Percentiles rank a stretch among this genome's conserved stretches.
Evolutionary conservation across 2,797 vertebrate species (phyloP).

Genomic region (Protonibea diacanthus): DNA sequence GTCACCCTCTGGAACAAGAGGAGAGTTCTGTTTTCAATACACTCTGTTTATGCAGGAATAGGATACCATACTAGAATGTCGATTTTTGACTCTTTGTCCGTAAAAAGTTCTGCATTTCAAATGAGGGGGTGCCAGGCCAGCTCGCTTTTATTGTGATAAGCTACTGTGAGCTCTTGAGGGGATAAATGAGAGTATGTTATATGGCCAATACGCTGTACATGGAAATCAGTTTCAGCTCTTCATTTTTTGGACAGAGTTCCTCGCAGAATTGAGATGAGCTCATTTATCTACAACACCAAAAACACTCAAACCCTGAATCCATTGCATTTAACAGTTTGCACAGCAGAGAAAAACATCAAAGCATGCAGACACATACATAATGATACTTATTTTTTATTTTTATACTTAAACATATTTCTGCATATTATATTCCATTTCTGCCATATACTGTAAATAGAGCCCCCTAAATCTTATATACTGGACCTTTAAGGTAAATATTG

Average conservation of each 20-base stretch:
- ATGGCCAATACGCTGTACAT: neutral
- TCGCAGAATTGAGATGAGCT: neutral
- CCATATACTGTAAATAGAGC: too few species aligned
- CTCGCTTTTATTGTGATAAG: neutral
- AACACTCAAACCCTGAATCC: neutral
- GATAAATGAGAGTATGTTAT: neutral
- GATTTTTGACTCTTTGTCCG: neutral
- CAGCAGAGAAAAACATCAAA: neutral
- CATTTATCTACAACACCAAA: neutral
- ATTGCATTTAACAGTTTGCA: neutral
- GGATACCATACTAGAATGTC: neutral
- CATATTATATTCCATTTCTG: too few species aligned
- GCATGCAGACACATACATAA: neutral
- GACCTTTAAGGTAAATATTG: neutral
- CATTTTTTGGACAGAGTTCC: neutral
- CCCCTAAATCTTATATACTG: too few species aligned
- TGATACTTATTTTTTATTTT: too few species aligned
- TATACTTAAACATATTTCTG: too few species aligned
- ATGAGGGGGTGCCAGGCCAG: neutral
- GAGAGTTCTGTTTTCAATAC: neutral
- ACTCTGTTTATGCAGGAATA: slow-evolving; percentile 1
- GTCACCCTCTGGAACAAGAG: neutral
- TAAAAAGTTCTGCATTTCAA: slow-evolving; percentile 6
- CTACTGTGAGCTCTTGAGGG: neutral
- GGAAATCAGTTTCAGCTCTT: neutral